phyloP scores from a whole-genome alignment of 2,888 invertebrate genomes.

The Urechis unicinctus region DNA sequence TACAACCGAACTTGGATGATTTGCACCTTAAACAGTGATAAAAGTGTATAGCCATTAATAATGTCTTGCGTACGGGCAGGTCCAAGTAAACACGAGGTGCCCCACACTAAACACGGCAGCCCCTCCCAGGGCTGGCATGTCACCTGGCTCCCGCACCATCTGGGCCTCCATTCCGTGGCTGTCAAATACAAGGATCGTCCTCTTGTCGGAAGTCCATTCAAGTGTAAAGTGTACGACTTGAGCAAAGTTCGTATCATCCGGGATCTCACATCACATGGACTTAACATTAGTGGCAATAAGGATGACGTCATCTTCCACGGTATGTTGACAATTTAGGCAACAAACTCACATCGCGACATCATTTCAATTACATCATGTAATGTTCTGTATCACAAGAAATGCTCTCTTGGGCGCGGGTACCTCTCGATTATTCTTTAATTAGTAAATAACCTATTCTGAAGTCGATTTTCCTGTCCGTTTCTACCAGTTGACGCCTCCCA shows the following conservation, averaged over 20 bases:
- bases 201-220: conserved; percentile 74
- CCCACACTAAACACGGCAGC: conserved; percentile 9
- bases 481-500: conserved; percentile 80
- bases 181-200: conserved; percentile 15
- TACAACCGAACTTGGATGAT: too few relatives aligned
- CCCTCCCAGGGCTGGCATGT: conserved; percentile 15
- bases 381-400: too few relatives aligned
- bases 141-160: conserved; percentile 12
- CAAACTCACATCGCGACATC: background rate
- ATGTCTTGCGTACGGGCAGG: too few relatives aligned
- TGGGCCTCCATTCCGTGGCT: conserved; percentile 17
- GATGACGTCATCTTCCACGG: conserved; percentile 20
- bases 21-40: too few relatives aligned
- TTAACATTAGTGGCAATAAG: conserved; percentile 16
- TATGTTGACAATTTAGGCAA: conserved; percentile 3
- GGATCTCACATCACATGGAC: conserved; percentile 9
- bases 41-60: too few relatives aligned
- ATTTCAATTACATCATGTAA: background rate
- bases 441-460: too few relatives aligned
- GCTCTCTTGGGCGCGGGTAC: too few relatives aligned
- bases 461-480: too few relatives aligned
- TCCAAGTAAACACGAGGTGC: conserved; percentile 4
- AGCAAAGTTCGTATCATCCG: conserved; percentile 13
- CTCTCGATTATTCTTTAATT: too few relatives aligned
- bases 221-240: conserved; percentile 62